Evolutionary conservation across 2,113 vertebrate genomes (phyloP), one percentile per base, ranked within the genome.

Genomic region (Trichomycterus rosablanca): DNA sequence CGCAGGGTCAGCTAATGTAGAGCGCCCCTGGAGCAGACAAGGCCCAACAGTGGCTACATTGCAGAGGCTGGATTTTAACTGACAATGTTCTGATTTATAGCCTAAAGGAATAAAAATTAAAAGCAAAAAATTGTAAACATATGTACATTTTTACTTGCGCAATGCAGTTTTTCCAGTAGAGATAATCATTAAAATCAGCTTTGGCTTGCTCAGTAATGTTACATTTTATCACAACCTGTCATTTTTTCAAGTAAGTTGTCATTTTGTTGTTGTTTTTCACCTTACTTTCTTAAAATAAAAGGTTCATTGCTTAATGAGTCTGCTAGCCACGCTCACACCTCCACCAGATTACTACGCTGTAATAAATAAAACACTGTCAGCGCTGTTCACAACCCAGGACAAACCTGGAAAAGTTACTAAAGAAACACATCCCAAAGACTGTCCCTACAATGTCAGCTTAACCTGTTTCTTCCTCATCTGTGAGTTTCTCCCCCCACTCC

Each of bases 351-450:
- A 68, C 74, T 74, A 75, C 70, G 71, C 66, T 57, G 66, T 68
- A 74, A 76, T 79, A 73, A 64, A 66, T 65, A 81, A 77, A 75
- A 74, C 75, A 67, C 67, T 61, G 63, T 73, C 65, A 71, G 62
- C 45, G 71, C 62, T 5, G 67, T 56, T 68, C 49, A 68, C 68
- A 68, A 20, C 39, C 19, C 67, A 75, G 70, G 74, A 82, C 66
- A 79, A 82, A 79, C 68, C 69, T 59, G 40, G 66, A 74, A n/a
- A 80, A 77, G 72, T 76, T 75, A 72, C 74, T 75, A 68, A 66
- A 54, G 71, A 67, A 63, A 51, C 65, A 51, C 72, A 61, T 75
- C 73, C 72, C 50, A 59, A 65, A 61, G 51, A 66, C 53, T 45
- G 74, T 70, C 68, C 71, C 78, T 63, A 71, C 77, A 73, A 74